Base-by-base conservation (phyloP, 2,888 invertebrate species). In the Latrodectus hesperus region DNA sequence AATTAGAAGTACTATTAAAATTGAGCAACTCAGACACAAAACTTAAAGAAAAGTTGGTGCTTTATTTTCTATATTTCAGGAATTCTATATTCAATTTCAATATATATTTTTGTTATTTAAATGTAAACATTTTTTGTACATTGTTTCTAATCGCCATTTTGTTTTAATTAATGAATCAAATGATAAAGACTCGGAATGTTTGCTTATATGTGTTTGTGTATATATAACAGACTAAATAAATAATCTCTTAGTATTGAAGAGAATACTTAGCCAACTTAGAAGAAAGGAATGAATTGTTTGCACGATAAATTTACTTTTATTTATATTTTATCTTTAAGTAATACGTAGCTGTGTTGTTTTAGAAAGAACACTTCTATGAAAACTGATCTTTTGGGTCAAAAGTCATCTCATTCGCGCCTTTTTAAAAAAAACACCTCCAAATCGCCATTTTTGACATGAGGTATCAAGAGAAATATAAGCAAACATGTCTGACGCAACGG, bases 261-360 rank as follows among this genome's bases (percentile, higher is more conserved):
- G 75, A 75, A 86, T 38, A 80, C 71, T 38, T 51, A 75, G 51
- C 64, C 70, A 80, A 64, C 16, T 51, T 52, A 65, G 76, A 71
- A 75, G 52, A 80, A 86, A 86, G 80, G 85, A 86, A 86, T 86
- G 80, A 75, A 80, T 74, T 52, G 74, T 80, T 80, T 26, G 75
- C 80, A 86, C 80, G 76, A 80, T 80, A 79, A 85, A 85, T 85
- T 80, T 80, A 86, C 75, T 80, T 70, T 77, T 84, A 75, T 85
- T 79, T 85, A 70, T 86, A 80, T 76, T 86, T 86, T 80, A 86
- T 86, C 85, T 65, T 80, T 80, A 75, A 76, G 75, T 86, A 75
- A 76, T 86, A 76, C 65, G 71, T 64, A 72, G 68, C 74, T 70
- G 55, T 72, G 64, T 65, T 77, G 74, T 76, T n/a, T 60, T 70